Base-by-base conservation (phyloP, 64 coral and sea anemone species). In the Actinia equina region DNA sequence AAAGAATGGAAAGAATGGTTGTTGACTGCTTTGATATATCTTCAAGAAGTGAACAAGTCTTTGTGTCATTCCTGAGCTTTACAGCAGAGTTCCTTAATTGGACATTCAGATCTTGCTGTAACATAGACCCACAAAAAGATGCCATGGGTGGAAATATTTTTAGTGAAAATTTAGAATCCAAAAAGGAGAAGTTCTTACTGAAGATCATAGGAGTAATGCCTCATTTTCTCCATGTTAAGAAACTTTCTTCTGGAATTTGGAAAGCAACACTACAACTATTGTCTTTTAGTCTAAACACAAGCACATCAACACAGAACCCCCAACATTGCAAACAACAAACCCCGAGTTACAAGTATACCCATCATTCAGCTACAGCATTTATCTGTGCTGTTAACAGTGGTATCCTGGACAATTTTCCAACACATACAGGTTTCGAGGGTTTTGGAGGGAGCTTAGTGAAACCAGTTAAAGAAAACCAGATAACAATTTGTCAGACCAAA, bases 351-450 rank as follows among this genome's bases (percentile, higher is more conserved):
- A 65, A 65, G 19, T 23, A n/a, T 65, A 23, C 23, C 62, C n/a
- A 25, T 65, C 19, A 65, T 23, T 65, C 62, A 7, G 78, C 78
- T 44, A 46, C 70, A 17, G 90, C 82, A 27, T 92, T 84, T 54
- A 71, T 95, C 2, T 83, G 79, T 88, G 56, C 86, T 70, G 85
- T 95, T 43, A 86, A 89, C 45, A 90, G 84, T 81, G 89, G 91
- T 87, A 45, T 93, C 17, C 65, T 86, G 55, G 71, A 85, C 20
- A 93, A 82, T 65, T 23, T 93, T 60, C 94, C 94, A 79, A 82
- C 42, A 71, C 85, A 60, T 30, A 16, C 80, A 62, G 53, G 84
- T 67, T 90, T 61, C 82, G 43, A 77, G 63, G 88, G 91, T 56
- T 97, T 97, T 85, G 89, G 91, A 14, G 94, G 91, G 82, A 88